Evolutionary conservation across 2,888 invertebrate genomes (phyloP).

Genomic region (Cryptophagus acutangulus): DNA sequence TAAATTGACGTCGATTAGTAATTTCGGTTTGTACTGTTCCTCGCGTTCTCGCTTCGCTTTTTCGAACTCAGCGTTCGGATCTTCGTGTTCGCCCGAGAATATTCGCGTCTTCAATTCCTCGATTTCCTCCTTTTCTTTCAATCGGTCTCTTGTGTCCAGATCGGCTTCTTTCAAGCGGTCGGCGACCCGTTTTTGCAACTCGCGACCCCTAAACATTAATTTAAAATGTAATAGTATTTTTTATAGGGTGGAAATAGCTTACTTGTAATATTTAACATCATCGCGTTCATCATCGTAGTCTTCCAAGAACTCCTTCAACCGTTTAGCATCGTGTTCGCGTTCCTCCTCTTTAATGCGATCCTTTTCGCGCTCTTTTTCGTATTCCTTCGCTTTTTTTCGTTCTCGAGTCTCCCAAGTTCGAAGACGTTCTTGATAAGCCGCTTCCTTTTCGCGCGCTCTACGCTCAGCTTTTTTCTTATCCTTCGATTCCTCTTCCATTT

Average conservation of each 20-base stretch:
- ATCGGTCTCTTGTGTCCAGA: conserved; percentile 82
- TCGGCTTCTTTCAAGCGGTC: conserved; percentile 93
- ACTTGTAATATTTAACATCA: conserved; percentile 95
- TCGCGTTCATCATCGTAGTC: conserved; percentile 98
- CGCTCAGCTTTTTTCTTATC: conserved; percentile 87
- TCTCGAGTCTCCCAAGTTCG: conserved; percentile 85
- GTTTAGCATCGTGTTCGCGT: conserved; percentile 84
- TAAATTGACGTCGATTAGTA: conserved; percentile 67
- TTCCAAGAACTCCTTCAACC: conserved; percentile 95
- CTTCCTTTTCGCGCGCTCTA: conserved; percentile 90
- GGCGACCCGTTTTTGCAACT: conserved; percentile 82
- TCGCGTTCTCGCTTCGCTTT: conserved; percentile 70
- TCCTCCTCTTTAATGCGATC: conserved; percentile 82
- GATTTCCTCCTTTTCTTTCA: conserved; percentile 83
- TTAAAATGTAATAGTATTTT: conserved; percentile 8
- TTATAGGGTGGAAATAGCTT: conserved; percentile 31
- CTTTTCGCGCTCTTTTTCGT: conserved; percentile 81
- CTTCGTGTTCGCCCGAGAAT: conserved; percentile 62
- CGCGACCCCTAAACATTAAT: conserved; percentile 61
- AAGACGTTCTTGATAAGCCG: conserved; percentile 87
- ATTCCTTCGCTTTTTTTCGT: conserved; percentile 83
- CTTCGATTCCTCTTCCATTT: conserved; percentile 87
- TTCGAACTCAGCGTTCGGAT: conserved; percentile 61
- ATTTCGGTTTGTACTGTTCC: conserved; percentile 77
- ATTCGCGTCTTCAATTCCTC: conserved; percentile 76